phyloP scores from a whole-genome alignment of 2,797 vertebrate species.

The Pagetopsis macropterus region DNA sequence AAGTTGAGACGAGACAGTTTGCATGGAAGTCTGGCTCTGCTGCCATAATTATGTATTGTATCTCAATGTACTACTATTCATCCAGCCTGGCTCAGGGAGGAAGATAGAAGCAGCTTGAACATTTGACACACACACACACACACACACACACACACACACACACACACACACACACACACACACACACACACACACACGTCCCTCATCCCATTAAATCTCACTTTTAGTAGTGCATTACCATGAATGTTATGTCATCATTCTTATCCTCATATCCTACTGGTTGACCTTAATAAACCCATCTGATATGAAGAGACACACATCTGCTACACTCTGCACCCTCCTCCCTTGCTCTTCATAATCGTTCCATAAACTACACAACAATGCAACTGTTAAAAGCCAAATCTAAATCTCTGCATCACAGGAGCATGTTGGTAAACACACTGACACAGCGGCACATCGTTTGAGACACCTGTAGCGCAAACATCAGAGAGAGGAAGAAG shows the following conservation, averaged over 20 bases:
- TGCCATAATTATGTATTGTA: conserved; percentile 59
- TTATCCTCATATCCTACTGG: conserved; percentile 54
- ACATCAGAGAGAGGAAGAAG: conserved; percentile 58
- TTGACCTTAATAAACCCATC: conserved; percentile 45
- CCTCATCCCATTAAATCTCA: conserved; percentile 59
- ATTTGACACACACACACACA: conserved; percentile 20
- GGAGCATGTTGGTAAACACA: conserved; percentile 18
- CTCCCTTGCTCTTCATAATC: conserved; percentile 46
- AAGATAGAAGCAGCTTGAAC: conserved; percentile 46
- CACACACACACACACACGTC: conserved; percentile 21
- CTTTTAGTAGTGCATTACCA: conserved; percentile 61
- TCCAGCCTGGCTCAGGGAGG: conserved; percentile 46
- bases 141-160: conserved; percentile 34
- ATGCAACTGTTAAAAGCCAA: conserved; percentile 24
- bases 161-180: conserved; percentile 35
- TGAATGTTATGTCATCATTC: conserved; percentile 68
- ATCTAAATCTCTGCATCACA: conserved; percentile 19
- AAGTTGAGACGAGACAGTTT: conserved; percentile 61
- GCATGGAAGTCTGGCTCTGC: conserved; percentile 55
- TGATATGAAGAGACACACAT: conserved; percentile 51
- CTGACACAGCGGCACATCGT: conserved; percentile 46
- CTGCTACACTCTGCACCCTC: conserved; percentile 52
- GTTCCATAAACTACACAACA: conserved; percentile 48
- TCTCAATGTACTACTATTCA: conserved; percentile 55
- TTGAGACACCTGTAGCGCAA: conserved; percentile 20